Base-by-base conservation (phyloP, 1,140 invertebrate genomes). In the roundworm (Caenorhabditis elegans) region DNA sequence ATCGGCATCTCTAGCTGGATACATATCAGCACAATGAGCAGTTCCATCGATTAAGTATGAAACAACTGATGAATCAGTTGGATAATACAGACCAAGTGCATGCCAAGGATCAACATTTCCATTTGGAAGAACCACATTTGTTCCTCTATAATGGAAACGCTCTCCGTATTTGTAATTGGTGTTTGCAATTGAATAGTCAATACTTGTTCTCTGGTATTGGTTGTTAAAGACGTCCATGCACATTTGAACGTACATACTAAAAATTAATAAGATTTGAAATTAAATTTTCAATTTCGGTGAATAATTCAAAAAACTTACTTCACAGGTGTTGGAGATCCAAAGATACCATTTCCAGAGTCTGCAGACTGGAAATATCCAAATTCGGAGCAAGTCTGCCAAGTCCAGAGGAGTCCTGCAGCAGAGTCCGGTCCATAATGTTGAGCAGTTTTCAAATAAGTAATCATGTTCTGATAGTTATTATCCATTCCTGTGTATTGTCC, bases 351-450 rank as follows among this genome's bases (percentile, higher is more conserved):
- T 31, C 92, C 91, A 3, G 92, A 77, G 34, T 93, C 93, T 0
- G 95, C 95, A 0, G 95, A 95, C 91, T 97, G 95, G 90, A 94
- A 97, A 88, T 95, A 97, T 26, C 95, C 96, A 90, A 97, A 98
- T 90, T 98, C 95, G 19, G 94, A 95, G 89, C 96, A 98, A 0
- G 95, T 96, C 90, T 79, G 78, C 51, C 53, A 79, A 2, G 36
- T 79, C 78, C 78, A 79, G 22, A 60, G 47, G 8, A 43, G 15
- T 19, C 22, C 43, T 2, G 78, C 78, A 65, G n/a, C 78, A 5
- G 19, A 8, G 11, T 79, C 53, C 6, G 55, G 51, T 34, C 55
- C 77, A 15, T 36, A 79, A 1, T 26, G 11, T 36, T 53, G 31
- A 60, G 47, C 75, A 39, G 22, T 76, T 36, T 76, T 49, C n/a